Conservation (phyloP, 1,140 invertebrate species). For the Phenacoccus solenopsis region DNA sequence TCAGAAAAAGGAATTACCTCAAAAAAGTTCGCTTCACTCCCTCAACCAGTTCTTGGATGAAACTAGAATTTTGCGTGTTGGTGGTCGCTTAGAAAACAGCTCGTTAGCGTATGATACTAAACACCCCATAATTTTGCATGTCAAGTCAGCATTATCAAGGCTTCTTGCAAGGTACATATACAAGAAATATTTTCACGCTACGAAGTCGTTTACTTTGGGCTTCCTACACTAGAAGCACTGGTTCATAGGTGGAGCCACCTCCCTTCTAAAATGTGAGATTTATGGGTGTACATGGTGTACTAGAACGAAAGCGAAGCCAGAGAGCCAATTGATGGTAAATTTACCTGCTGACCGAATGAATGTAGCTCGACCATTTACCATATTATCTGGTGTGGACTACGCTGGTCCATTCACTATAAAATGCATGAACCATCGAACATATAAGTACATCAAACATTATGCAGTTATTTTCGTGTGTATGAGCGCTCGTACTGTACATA, state of each 20-base stretch:
- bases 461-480: constrained; percentile 29
- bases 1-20: neutral
- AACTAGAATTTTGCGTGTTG: constrained; percentile 9
- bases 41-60: neutral
- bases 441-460: constrained; percentile 14
- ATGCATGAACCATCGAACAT: neutral
- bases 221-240: constrained; percentile 7
- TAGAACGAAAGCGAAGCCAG: neutral
- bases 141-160: neutral
- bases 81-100: neutral
- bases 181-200: neutral
- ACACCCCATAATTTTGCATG: neutral
- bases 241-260: neutral
- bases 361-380: constrained; percentile 20
- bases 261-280: neutral
- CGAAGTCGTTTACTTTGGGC: neutral
- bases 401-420: constrained; percentile 23
- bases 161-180: constrained; percentile 16
- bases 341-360: constrained; percentile 21
- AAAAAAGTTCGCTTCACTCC: neutral
- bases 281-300: neutral
- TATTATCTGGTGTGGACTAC: constrained; percentile 24
- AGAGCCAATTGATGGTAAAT: constrained; percentile 22
- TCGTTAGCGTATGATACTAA: neutral
- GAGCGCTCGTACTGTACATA: constrained; percentile 28